Base-by-base conservation (phyloP, 2,888 invertebrate genomes). In the Odontocolon sp. region DNA sequence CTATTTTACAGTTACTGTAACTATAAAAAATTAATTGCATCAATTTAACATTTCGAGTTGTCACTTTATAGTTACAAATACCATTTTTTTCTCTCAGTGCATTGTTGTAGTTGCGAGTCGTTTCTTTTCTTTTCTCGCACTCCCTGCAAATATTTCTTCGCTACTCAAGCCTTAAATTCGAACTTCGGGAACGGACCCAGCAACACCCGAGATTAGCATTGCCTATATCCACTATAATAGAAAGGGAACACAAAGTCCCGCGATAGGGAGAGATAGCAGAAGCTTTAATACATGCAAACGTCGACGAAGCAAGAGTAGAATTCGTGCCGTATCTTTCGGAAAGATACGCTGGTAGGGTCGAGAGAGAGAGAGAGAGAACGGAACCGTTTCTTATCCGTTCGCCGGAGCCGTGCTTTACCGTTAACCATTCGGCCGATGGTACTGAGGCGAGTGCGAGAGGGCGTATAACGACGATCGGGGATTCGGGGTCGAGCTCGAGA, bases 281-380 rank as follows among this genome's bases (percentile, higher is more conserved):
- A 84, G 78, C 79, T 83, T 84, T 85, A 85, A 87, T 86, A 82
- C 84, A 87, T 87, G 87, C 86, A 84, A 87, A 86, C 84, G 86
- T 84, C 82, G 82, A 77, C 81, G 79, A 78, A 81, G 83, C 83
- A 85, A 82, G 84, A 87, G 85, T 83, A 80, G 83, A 83, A 87
- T 87, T 83, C 87, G 88, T 88, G 86, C 86, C 86, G 83, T 88
- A 88, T 88, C 88, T 87, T 82, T 75, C 74, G 23, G 45, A 61
- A 50, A 31, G 11, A 6, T 31, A 31, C 21, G n/a, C 23, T 26
- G 8, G 26, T 26, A 26, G 40, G 21, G 11, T 9, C 38, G 45
- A 40, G 31, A 18, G 45, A 28, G 38, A n/a, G 52, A 57, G n/a
- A 3, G 14, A 54, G 28, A 31, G 6, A 57, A 38, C 33, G 33